phyloP scores from a whole-genome alignment of 2,113 vertebrate genomes.

The Neotoma lepida region DNA sequence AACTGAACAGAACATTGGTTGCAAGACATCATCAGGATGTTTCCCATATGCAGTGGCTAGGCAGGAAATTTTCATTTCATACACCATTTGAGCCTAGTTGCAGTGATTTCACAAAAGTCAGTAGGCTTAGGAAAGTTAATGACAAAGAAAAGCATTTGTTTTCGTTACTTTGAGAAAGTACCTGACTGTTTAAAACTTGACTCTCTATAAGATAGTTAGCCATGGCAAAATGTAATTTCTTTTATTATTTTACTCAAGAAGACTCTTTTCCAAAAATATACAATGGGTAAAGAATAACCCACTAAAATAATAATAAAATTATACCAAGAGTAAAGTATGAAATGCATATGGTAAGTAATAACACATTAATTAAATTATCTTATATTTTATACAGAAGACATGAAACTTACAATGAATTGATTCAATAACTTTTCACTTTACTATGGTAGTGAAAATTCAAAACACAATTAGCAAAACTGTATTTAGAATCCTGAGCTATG shows the following conservation, averaged over 20 bases:
- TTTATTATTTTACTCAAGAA: conserved; percentile 19
- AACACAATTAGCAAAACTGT: neutral
- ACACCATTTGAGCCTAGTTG: conserved; percentile 72
- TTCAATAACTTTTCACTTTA: neutral
- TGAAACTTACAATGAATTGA: neutral
- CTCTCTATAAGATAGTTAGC: conserved; percentile 12
- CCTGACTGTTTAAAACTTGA: conserved; percentile 65
- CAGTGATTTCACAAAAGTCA: conserved; percentile 72
- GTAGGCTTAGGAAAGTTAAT: conserved; percentile 73
- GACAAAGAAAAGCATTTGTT: conserved; percentile 77
- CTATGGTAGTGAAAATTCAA: neutral
- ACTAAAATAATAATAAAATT: neutral
- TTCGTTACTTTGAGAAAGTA: conserved; percentile 71
- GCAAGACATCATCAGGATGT: conserved; percentile 48
- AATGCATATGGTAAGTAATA: neutral
- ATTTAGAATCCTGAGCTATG: neutral
- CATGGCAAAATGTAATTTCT: conserved; percentile 1
- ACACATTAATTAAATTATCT: neutral
- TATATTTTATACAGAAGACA: neutral
- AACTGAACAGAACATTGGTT: conserved; percentile 59
- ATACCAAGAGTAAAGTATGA: neutral
- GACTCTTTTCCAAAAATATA: neutral
- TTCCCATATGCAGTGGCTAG: conserved; percentile 40
- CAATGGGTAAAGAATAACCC: neutral
- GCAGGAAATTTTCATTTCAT: conserved; percentile 80